Conservation (phyloP, 2,888 invertebrate species). For the Margaritifera margaritifera region DNA sequence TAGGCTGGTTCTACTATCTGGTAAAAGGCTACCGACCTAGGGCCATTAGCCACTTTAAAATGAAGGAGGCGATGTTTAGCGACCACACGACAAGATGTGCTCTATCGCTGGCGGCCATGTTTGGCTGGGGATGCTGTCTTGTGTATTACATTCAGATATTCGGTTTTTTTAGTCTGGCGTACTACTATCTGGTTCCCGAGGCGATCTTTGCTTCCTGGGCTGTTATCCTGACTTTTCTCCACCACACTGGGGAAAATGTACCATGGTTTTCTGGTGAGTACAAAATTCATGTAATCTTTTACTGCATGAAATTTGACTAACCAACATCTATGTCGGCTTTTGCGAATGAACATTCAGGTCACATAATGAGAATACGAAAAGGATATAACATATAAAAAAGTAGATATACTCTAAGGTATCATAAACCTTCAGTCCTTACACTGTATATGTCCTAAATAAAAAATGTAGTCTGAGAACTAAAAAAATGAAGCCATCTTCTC, state of each 20-base stretch:
- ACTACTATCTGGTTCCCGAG: slow-evolving; percentile 60
- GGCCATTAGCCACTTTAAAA: slow-evolving; percentile 53
- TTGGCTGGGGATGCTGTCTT: slow-evolving; percentile 45
- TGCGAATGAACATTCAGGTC: no score
- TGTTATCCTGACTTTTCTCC: slow-evolving; percentile 69
- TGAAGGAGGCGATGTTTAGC: slow-evolving; percentile 49
- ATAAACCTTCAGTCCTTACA: no score
- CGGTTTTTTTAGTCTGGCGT: slow-evolving; percentile 49
- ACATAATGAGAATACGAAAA: no score
- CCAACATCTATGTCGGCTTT: no score
- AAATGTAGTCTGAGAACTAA: no score
- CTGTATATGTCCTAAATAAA: no score
- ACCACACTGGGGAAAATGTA: slow-evolving; percentile 66
- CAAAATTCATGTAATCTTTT: no score
- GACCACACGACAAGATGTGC: slow-evolving; percentile 48
- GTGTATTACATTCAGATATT: slow-evolving; percentile 40
- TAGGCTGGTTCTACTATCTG: slow-evolving; percentile 67
- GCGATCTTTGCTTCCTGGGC: slow-evolving; percentile 63
- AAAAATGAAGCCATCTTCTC: no score
- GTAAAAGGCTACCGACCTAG: slow-evolving; percentile 62
- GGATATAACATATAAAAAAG: no score
- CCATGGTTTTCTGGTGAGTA: slow-evolving; percentile 61
- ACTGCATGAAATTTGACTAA: no score
- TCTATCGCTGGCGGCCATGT: slow-evolving; percentile 43
- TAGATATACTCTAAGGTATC: no score